A percentile compares a stretch with the other conserved stretches of the same genome.
Conservation (phyloP, 2,888 invertebrate genomes). For the Boloria selene region DNA sequence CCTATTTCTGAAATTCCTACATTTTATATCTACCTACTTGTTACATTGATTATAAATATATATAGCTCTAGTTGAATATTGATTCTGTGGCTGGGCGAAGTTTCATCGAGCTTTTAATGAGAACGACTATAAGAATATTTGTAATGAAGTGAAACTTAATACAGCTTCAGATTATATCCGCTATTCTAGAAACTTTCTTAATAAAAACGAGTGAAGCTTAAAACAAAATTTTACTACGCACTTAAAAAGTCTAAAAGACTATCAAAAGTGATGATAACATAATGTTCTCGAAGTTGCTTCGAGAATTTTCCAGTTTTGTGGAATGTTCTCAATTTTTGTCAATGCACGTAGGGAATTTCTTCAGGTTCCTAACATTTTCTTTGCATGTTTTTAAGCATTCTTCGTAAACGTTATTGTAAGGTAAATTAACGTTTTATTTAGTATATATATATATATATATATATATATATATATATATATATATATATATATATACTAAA, state of each 20-base stretch:
- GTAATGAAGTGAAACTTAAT: slow-evolving; percentile 19
- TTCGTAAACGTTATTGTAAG: no score
- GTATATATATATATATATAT: no score
- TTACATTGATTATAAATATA: background rate
- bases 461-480: no score
- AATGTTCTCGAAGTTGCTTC: slow-evolving; percentile 24
- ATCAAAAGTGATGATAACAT: slow-evolving; percentile 27
- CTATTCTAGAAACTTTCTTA: slow-evolving; percentile 14
- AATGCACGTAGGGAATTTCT: slow-evolving; percentile 18
- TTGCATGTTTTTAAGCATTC: slow-evolving; percentile 9
- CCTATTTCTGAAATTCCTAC: no score
- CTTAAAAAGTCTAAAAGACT: slow-evolving; percentile 28
- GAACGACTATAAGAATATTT: slow-evolving; percentile 5
- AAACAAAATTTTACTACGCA: slow-evolving; percentile 19
- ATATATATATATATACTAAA: no score
- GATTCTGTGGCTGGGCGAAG: background rate
- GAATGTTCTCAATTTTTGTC: slow-evolving; percentile 28
- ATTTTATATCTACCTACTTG: no score
- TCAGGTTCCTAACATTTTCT: slow-evolving; percentile 14
- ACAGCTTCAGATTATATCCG: slow-evolving; percentile 14
- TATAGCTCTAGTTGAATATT: background rate
- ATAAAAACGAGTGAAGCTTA: slow-evolving; percentile 25
- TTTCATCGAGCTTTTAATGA: background rate
- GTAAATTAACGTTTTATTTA: no score
- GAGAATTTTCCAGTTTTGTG: slow-evolving; percentile 24